phyloP scores from a whole-genome alignment of 1,140 invertebrate genomes.

The Leptinotarsa undecemlineata region DNA sequence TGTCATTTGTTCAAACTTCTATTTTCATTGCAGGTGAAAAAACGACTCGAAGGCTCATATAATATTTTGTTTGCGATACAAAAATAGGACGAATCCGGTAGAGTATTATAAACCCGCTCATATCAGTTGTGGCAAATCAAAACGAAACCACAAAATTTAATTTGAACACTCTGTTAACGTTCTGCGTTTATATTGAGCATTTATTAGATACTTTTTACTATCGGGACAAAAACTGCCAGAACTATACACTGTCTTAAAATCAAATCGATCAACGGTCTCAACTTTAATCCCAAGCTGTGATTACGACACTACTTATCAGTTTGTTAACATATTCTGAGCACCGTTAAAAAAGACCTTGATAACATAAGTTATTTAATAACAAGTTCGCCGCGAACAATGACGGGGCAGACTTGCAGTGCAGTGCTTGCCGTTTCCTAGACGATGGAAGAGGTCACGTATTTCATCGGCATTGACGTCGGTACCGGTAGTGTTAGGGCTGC shows the following conservation, averaged over 20 bases:
- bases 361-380: background rate
- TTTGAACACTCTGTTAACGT: too few relatives aligned
- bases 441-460: constrained; percentile 55
- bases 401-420: background rate
- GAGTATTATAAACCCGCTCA: too few relatives aligned
- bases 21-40: too few relatives aligned
- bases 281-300: background rate
- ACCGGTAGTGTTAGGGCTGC: constrained; percentile 86
- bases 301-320: background rate
- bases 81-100: too few relatives aligned
- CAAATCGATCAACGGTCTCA: background rate
- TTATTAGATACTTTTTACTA: too few relatives aligned
- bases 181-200: too few relatives aligned
- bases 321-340: background rate
- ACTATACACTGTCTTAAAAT: background rate
- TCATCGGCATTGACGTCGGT: constrained; percentile 92
- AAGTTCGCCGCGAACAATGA: background rate
- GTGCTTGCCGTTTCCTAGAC: background rate
- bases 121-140: too few relatives aligned
- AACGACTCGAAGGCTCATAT: too few relatives aligned
- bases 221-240: too few relatives aligned
- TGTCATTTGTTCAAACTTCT: too few relatives aligned
- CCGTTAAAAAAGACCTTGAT: background rate
- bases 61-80: too few relatives aligned
- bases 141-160: too few relatives aligned